These are phyloP conservation scores for Coleophora deauratella DNA, from an alignment of 2,888 invertebrate genomes.

Conservation along the genomic window DNA sequence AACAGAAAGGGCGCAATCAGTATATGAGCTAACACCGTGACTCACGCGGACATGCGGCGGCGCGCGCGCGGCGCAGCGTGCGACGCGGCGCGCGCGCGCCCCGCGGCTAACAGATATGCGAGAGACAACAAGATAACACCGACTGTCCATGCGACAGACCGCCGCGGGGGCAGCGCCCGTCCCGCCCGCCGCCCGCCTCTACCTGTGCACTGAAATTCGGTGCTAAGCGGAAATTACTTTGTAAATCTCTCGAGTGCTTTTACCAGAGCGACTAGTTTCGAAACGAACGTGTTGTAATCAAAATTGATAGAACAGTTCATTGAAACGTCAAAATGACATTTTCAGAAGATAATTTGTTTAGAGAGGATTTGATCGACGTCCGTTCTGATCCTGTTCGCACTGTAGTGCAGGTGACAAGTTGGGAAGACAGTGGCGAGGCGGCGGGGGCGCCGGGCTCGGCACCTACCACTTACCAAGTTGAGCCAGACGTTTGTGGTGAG, in stretches of 20 bases:
- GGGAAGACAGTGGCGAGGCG: constrained; percentile 21
- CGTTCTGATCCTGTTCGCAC: no score
- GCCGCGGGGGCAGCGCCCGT: constrained; percentile 60
- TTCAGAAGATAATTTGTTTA: not conserved
- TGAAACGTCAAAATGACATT: no score
- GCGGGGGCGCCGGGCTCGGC: constrained; percentile 58
- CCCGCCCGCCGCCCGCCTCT: constrained; percentile 47
- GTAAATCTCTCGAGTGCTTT: not conserved
- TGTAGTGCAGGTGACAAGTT: not conserved
- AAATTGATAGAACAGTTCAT: not conserved
- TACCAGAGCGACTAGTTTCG: not conserved
- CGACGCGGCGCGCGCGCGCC: constrained; percentile 41
- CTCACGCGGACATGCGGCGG: constrained; percentile 40
- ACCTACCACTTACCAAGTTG: constrained; percentile 93
- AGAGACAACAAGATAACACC: constrained; percentile 65
- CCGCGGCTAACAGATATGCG: constrained; percentile 51
- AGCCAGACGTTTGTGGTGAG: constrained; percentile 98
- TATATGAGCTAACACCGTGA: constrained; percentile 55
- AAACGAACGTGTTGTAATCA: not conserved
- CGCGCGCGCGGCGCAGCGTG: constrained; percentile 45
- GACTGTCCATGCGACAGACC: constrained; percentile 67
- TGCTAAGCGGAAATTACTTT: constrained; percentile 9
- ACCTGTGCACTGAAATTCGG: constrained; percentile 7
- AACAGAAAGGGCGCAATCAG: constrained; percentile 77
- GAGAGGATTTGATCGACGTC: not conserved